Conservation (phyloP, 1,140 invertebrate genomes). For the Leguminivora glycinivorella region DNA sequence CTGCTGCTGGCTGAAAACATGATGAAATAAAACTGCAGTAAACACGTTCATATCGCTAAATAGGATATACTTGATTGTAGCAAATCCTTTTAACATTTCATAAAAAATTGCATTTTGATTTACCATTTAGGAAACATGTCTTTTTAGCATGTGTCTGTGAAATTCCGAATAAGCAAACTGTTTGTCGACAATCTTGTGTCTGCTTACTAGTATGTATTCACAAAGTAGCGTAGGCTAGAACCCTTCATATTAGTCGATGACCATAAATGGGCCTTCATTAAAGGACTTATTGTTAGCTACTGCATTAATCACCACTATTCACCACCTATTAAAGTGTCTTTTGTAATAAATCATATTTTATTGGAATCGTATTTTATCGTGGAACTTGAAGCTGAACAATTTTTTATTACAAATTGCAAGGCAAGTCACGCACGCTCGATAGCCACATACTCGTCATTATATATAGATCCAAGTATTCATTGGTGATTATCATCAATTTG, state of each 20-base stretch:
- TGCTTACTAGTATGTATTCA: neutral
- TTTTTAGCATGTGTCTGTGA: constrained; percentile 1
- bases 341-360: constrained; percentile 3
- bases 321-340: constrained; percentile 15
- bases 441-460: constrained; percentile 7
- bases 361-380: constrained; percentile 12
- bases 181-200: neutral
- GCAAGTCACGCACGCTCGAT: constrained; percentile 24
- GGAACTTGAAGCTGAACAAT: neutral
- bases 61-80: neutral
- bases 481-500: constrained; percentile 23
- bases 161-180: neutral
- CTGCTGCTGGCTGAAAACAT: no score
- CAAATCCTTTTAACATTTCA: neutral
- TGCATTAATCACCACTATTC: constrained; percentile 21
- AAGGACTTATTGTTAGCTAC: neutral
- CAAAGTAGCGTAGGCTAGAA: neutral
- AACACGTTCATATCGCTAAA: no score
- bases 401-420: constrained; percentile 22
- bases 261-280: constrained; percentile 5
- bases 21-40: no score
- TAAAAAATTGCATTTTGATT: neutral
- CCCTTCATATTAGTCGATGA: constrained; percentile 9
- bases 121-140: neutral
- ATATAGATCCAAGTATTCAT: constrained; percentile 22